phyloP scores from a whole-genome alignment of 2,888 invertebrate genomes.

The Ectobius pallidus region DNA sequence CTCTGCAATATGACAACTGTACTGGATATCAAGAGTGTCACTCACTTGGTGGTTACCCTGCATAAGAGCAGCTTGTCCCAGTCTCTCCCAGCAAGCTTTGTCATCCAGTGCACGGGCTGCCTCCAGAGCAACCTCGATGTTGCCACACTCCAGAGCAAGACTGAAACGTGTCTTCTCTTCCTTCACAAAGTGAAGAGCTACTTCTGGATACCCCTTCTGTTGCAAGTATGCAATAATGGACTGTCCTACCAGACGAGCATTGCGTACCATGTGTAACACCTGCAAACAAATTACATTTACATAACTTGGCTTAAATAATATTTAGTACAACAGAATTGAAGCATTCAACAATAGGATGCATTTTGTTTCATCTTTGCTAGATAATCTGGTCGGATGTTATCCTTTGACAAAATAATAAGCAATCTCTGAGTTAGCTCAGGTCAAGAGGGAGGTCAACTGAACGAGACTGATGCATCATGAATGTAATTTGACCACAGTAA shows the following conservation, averaged over 20 bases:
- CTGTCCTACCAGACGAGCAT: slow-evolving; percentile 96
- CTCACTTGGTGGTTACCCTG: slow-evolving; percentile 94
- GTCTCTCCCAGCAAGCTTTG: slow-evolving; percentile 92
- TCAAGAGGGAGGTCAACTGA: no score
- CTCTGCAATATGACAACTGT: no score
- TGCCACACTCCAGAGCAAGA: slow-evolving; percentile 96
- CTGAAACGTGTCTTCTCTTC: slow-evolving; percentile 97
- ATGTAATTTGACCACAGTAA: no score
- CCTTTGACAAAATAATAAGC: no score
- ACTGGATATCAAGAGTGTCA: no score
- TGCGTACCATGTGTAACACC: slow-evolving; percentile 87
- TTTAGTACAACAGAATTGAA: no score
- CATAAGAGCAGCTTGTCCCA: slow-evolving; percentile 91
- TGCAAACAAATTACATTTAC: slow-evolving; percentile 43
- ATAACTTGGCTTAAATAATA: no score
- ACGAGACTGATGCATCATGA: no score
- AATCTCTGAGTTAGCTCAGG: no score
- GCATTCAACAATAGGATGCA: no score
- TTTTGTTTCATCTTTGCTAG: no score
- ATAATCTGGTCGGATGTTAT: no score
- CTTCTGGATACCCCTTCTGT: slow-evolving; percentile 99
- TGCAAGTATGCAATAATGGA: slow-evolving; percentile 98
- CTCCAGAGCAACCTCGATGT: slow-evolving; percentile 96
- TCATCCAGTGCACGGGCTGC: slow-evolving; percentile 95
- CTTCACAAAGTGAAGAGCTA: slow-evolving; percentile 98